Conservation (phyloP, 2,113 vertebrate genomes). For the Albula goreensis region DNA sequence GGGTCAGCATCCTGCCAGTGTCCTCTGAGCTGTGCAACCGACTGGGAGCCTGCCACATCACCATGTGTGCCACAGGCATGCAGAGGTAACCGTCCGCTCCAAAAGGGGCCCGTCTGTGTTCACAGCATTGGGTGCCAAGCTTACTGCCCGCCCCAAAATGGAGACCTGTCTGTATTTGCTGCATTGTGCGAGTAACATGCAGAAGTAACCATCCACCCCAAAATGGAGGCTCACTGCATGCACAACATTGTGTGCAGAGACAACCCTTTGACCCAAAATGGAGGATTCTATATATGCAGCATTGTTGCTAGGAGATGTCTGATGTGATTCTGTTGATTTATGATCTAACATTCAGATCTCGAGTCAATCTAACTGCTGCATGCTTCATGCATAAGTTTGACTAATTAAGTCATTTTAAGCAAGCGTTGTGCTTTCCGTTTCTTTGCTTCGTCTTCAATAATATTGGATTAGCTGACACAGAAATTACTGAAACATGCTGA, state of each 20-base stretch:
- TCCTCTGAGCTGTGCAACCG: slow-evolving; percentile 78
- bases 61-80: slow-evolving; percentile 75
- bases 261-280: neutral
- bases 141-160: neutral
- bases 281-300: neutral
- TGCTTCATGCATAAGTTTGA: no score
- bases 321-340: slow-evolving; percentile 52
- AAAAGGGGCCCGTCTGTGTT: neutral
- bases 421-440: no score
- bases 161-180: neutral
- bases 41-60: slow-evolving; percentile 75
- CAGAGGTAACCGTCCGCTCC: slow-evolving; percentile 73
- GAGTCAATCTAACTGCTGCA: neutral
- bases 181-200: neutral
- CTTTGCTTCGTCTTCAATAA: neutral
- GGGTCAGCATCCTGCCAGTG: slow-evolving; percentile 68
- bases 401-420: no score
- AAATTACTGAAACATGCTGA: neutral
- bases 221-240: neutral
- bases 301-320: neutral
- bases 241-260: no score
- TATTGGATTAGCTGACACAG: neutral
- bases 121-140: neutral
- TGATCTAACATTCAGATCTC: neutral
- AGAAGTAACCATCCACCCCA: neutral